phyloP scores from a whole-genome alignment of 2,113 vertebrate species.

The Dryoscopus gambensis region DNA sequence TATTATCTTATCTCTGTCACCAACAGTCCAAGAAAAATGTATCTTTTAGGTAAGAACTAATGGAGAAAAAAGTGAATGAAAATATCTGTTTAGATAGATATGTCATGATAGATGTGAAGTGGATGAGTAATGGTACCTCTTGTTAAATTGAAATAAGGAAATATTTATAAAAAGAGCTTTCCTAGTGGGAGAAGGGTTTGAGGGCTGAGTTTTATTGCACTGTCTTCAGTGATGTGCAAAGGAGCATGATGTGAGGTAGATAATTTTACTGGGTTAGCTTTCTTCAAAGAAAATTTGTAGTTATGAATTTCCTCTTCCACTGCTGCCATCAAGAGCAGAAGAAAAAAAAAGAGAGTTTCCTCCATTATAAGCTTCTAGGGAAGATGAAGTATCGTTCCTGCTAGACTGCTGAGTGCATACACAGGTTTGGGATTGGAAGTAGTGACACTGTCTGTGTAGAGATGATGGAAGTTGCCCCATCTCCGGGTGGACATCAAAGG shows the following conservation, averaged over 20 bases:
- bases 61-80: background rate
- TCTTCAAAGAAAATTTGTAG: background rate
- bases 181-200: background rate
- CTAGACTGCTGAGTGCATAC: background rate
- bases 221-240: background rate
- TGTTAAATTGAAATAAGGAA: background rate
- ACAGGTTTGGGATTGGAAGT: background rate
- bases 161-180: background rate
- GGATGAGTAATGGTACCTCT: background rate
- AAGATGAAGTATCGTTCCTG: background rate
- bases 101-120: background rate
- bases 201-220: background rate
- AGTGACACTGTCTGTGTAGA: background rate
- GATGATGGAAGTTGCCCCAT: background rate
- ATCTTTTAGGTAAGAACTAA: background rate
- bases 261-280: background rate
- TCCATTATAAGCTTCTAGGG: background rate
- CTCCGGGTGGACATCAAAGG: background rate
- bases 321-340: background rate
- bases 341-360: background rate
- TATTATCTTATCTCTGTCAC: background rate
- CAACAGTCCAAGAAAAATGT: background rate
- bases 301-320: background rate
- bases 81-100: background rate
- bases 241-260: fast-evolving